A percentile compares a stretch with the other conserved stretches of the same genome.
Conservation (phyloP, 2,797 vertebrate species). For the Helicolenus hilgendorfi region DNA sequence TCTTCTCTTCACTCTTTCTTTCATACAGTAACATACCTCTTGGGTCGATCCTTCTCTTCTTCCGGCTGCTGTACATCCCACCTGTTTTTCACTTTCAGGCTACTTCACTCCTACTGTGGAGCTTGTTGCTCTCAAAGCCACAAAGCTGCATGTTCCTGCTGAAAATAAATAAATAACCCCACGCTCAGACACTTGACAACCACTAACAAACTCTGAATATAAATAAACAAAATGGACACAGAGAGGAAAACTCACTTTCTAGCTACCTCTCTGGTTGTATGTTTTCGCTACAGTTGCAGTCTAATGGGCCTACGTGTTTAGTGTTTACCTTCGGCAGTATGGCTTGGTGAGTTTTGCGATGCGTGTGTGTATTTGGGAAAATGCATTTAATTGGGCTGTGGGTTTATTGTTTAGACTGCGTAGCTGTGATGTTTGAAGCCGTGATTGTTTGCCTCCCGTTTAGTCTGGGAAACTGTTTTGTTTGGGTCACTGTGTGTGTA, state of each 20-base stretch:
- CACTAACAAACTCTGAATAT: constrained; percentile 70
- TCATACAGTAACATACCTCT: background rate
- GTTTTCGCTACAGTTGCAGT: constrained; percentile 68
- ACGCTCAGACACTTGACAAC: constrained; percentile 80
- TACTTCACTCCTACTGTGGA: constrained; percentile 10
- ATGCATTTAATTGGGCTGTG: constrained; percentile 59
- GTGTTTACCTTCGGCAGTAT: constrained; percentile 81
- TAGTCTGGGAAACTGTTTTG: constrained; percentile 41
- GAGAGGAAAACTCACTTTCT: constrained; percentile 34
- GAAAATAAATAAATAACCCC: constrained; percentile 86
- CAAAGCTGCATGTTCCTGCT: constrained; percentile 51
- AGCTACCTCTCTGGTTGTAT: constrained; percentile 46
- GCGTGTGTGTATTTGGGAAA: constrained; percentile 35
- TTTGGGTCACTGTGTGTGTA: constrained; percentile 18
- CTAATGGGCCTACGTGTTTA: constrained; percentile 71
- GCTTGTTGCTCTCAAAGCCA: background rate
- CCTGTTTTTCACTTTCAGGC: constrained; percentile 50
- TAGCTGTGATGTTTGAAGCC: constrained; percentile 60
- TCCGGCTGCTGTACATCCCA: constrained; percentile 3
- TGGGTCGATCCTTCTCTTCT: background rate
- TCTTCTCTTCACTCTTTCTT: background rate
- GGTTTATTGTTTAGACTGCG: constrained; percentile 64
- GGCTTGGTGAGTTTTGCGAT: constrained; percentile 59
- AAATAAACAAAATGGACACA: constrained; percentile 82
- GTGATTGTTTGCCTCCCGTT: constrained; percentile 74